Evolutionary conservation across 2,797 vertebrate species (phyloP).

Genomic region (Muraenolepis orangiensis): DNA sequence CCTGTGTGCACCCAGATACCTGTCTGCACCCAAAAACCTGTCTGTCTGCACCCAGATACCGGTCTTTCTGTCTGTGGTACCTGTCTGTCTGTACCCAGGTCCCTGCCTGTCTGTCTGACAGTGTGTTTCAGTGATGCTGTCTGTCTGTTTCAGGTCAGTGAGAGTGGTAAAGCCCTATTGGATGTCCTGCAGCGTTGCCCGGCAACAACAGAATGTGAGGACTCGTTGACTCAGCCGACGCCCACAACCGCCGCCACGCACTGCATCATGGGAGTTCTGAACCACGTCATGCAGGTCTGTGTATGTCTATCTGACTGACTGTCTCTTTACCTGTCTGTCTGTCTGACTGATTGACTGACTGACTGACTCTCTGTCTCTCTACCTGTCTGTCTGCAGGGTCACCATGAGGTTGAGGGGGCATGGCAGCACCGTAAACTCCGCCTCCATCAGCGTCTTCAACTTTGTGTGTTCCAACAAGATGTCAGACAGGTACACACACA

Average conservation of each 20-base stretch:
- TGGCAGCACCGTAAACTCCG: slow-evolving; percentile 96
- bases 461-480: slow-evolving; percentile 97
- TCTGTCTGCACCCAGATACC: slow-evolving; percentile 82
- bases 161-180: slow-evolving; percentile 91
- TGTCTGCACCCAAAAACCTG: not conserved
- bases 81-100: not conserved
- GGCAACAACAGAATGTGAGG: slow-evolving; percentile 80
- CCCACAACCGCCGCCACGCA: slow-evolving; percentile 77
- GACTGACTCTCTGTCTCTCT: not conserved
- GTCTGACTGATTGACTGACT: not conserved
- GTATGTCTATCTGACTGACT: not conserved
- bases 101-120: not conserved
- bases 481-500: slow-evolving; percentile 85
- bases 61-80: too few species aligned
- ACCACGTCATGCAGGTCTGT: slow-evolving; percentile 91
- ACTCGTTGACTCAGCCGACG: slow-evolving; percentile 81
- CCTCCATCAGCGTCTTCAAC: slow-evolving; percentile 94
- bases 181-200: slow-evolving; percentile 89
- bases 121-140: not conserved
- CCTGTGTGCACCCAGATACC: not conserved
- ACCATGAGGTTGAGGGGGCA: slow-evolving; percentile 84
- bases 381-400: slow-evolving; percentile 49
- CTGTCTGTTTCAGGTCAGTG: slow-evolving; percentile 82
- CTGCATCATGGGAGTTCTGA: slow-evolving; percentile 89
- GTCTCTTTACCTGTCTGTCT: slow-evolving; percentile 5